phyloP scores from a whole-genome alignment of 2,113 vertebrate species.

The Ariopsis seemanni region DNA sequence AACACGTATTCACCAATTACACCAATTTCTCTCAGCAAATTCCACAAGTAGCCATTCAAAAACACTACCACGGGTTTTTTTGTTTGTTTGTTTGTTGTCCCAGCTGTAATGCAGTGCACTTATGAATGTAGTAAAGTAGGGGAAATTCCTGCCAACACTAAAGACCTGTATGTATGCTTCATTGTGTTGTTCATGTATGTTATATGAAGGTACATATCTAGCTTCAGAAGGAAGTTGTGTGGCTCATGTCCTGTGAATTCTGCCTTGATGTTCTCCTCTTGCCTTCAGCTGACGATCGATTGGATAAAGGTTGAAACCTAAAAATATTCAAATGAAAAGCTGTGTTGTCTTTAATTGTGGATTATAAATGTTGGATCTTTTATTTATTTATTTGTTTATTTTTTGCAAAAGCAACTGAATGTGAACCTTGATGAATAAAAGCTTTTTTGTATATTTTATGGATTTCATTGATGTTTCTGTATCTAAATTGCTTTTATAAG shows the following conservation, averaged over 20 bases:
- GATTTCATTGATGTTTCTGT: conserved; percentile 10
- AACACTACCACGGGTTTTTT: conserved; percentile 13
- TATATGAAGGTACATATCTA: conserved; percentile 30
- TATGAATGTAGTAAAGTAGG: conserved; percentile 46
- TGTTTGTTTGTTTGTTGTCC: conserved; percentile 8
- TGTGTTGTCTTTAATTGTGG: conserved; percentile 36
- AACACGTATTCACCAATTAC: conserved; percentile 11
- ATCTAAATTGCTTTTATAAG: not conserved
- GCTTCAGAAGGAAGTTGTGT: conserved; percentile 28
- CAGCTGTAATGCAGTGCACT: conserved; percentile 25
- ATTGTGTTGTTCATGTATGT: conserved; percentile 39
- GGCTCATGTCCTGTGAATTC: conserved; percentile 13
- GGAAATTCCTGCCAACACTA: conserved; percentile 27
- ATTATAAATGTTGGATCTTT: conserved; percentile 42
- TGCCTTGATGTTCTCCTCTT: conserved; percentile 15
- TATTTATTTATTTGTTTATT: not conserved
- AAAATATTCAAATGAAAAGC: conserved; percentile 13
- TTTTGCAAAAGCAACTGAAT: conserved; percentile 48
- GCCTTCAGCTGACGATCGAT: not conserved
- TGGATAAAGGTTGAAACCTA: conserved; percentile 9
- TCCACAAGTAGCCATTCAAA: conserved; percentile 6
- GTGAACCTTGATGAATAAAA: conserved; percentile 48
- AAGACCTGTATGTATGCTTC: conserved; percentile 44
- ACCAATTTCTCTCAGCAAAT: conserved; percentile 23
- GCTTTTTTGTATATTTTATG: conserved; percentile 36